phyloP scores from a whole-genome alignment of 2,113 vertebrate species.

The Cheilinus undulatus region DNA sequence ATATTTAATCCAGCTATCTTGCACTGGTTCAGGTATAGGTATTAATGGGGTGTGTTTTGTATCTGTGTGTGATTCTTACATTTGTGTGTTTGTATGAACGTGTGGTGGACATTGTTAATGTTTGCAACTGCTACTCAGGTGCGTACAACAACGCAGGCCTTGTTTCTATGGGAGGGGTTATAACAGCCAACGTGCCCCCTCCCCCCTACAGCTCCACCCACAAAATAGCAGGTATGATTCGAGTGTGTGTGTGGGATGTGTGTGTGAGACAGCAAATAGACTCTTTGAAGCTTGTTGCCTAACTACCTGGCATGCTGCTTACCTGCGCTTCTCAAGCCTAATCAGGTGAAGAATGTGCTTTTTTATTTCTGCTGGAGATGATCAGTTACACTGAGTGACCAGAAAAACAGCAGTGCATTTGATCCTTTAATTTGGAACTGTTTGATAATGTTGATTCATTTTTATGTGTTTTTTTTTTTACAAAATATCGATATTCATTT shows the following conservation, averaged over 20 bases:
- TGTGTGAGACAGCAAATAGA: constrained; percentile 37
- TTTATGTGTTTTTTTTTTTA: too few relatives aligned
- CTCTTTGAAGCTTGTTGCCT: constrained; percentile 66
- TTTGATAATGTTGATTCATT: neutral
- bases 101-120: constrained; percentile 63
- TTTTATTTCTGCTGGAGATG: constrained; percentile 22
- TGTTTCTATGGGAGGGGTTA: constrained; percentile 92
- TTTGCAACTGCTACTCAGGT: constrained; percentile 87
- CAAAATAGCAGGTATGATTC: constrained; percentile 89
- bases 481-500: too few relatives aligned
- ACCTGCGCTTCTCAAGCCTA: constrained; percentile 52
- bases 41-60: neutral
- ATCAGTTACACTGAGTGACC: constrained; percentile 78
- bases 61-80: constrained; percentile 11
- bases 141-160: constrained; percentile 96
- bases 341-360: constrained; percentile 48
- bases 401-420: constrained; percentile 48
- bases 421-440: neutral
- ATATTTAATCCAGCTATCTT: constrained; percentile 18
- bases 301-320: constrained; percentile 76
- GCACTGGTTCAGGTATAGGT: constrained; percentile 23
- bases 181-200: constrained; percentile 90
- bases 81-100: constrained; percentile 21
- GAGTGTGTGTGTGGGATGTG: constrained; percentile 22
- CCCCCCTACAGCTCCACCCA: constrained; percentile 89